Evolutionary conservation across 2,888 invertebrate genomes (phyloP), one percentile per base, ranked within the genome.

Genomic region (Tipula confusa): DNA sequence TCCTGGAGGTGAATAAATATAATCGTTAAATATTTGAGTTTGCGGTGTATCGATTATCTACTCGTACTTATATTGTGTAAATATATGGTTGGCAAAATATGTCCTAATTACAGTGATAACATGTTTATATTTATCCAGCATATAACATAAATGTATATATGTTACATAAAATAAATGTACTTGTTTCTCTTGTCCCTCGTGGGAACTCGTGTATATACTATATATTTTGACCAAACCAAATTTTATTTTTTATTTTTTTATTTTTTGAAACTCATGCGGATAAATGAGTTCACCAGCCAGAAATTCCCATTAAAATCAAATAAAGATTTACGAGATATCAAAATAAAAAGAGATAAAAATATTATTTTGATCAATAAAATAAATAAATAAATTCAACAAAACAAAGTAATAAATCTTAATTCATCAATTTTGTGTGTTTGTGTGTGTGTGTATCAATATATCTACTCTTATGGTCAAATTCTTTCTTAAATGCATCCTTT

Each of bases 321-420:
- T 64, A 64, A 64, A 64, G 64, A 64, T 64, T 64, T 64, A 64
- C 64, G 64, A 64, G 64, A 64, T 64, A 64, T 64, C 64, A 64
- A 64, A 64, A 64, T 64, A 18, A 24, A n/a, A n/a, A n/a, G n/a
- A 64, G 64, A 64, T 64, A 64, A 24, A 15, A 64, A 64, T 64
- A 64, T 64, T 64, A 64, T 64, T 64, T 24, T 24, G 64, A 64
- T 64, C 64, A 64, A 64, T 64, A 64, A 24, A 18, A 18, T 48
- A 64, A 9, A 11, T 24, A 64, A 64, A 64, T 24, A 38, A 38
- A 9, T 2, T 24, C 24, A 64, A 64, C 64, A 64, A 64, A 64
- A 64, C 64, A 64, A 64, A 24, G 64, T 64, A 64, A 64, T 64
- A 64, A 64, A 64, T 64, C 64, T 64, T 64, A 64, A 64, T 64